Evolutionary conservation across 2,888 invertebrate genomes (phyloP), one percentile per base, ranked within the genome.

Genomic region (Malacosoma neustria): DNA sequence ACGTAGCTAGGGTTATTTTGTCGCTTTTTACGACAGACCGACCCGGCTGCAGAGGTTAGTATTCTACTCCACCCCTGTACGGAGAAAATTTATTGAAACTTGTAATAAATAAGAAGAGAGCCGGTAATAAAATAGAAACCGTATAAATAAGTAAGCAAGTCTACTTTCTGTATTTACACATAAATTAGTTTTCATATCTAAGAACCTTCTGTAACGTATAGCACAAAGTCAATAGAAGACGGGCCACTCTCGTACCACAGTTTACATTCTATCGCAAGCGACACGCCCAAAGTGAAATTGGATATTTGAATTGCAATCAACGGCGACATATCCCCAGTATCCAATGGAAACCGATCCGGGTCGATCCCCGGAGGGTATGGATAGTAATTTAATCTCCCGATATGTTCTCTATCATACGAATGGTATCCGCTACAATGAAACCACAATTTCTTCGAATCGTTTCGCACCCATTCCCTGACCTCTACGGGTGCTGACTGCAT

Each of bases 291-390:
- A 1, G 81, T 72, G 42, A 79, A 80, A 36, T 72, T 55, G 0
- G 67, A 62, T 40, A 85, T 55, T 44, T 82, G 84, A 29, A 84
- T 48, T 3, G 74, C 82, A 7, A 82, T 49, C 12, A 82, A 45
- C 2, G 75, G 79, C 1, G 73, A 61, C 4, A 53, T 45, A 4
- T 37, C 45, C 9, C 49, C 42, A 38, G 52, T 51, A 13, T 54
- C 47, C 4, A 75, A 39, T 3, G 84, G 77, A 37, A 71, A 81
- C 13, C 53, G 29, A 3, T 44, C 43, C 0, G 77, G 64, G 32
- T 79, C 75, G 36, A 73, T 61, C 4, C 82, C 84, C 1, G 84
- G 84, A 0, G 84, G 84, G 40, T 82, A 46, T 0, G 84, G 84
- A 40, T 62, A 72, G 39, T 85, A 85, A 12, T 50, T 61, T 41